These are phyloP conservation scores for Hybos culiciformis DNA, from an alignment of 2,888 invertebrate genomes.

Conservation along the genomic window DNA sequence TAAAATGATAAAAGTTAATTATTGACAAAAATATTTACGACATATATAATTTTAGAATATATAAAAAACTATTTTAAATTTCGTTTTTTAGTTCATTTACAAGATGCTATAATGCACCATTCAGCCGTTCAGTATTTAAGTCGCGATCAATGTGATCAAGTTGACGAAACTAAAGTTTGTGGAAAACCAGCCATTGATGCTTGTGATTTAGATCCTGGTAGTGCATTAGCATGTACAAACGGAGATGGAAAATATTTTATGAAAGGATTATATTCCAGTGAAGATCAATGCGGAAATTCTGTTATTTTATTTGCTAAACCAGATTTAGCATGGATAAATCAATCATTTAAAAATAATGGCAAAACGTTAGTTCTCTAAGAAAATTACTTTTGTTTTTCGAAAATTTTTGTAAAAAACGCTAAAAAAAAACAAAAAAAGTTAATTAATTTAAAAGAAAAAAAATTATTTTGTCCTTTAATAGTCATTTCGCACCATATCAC, in stretches of 20 bases:
- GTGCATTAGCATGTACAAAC: constrained; percentile 64
- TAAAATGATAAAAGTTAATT: neutral
- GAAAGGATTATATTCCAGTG: constrained; percentile 63
- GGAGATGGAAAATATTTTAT: constrained; percentile 54
- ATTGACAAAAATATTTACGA: neutral
- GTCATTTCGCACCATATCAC: neutral
- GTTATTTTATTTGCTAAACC: constrained; percentile 46
- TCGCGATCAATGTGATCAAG: constrained; percentile 33
- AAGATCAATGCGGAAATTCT: constrained; percentile 51
- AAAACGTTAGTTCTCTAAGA: neutral
- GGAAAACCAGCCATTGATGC: constrained; percentile 54
- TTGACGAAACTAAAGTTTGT: constrained; percentile 40
- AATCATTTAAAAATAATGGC: constrained; percentile 13
- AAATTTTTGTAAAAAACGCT: neutral
- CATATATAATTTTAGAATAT: neutral
- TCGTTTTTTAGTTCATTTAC: constrained; percentile 47
- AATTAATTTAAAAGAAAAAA: neutral
- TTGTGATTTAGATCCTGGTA: constrained; percentile 68
- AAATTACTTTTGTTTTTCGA: neutral
- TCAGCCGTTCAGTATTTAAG: constrained; percentile 53
- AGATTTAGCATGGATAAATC: constrained; percentile 43
- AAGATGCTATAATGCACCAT: constrained; percentile 62
- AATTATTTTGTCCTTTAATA: neutral
- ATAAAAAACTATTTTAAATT: constrained; percentile 5
- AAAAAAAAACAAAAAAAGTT: neutral